These are phyloP conservation scores for Atrichornis clamosus DNA, from an alignment of 2,113 vertebrate species.

Conservation along the genomic window DNA sequence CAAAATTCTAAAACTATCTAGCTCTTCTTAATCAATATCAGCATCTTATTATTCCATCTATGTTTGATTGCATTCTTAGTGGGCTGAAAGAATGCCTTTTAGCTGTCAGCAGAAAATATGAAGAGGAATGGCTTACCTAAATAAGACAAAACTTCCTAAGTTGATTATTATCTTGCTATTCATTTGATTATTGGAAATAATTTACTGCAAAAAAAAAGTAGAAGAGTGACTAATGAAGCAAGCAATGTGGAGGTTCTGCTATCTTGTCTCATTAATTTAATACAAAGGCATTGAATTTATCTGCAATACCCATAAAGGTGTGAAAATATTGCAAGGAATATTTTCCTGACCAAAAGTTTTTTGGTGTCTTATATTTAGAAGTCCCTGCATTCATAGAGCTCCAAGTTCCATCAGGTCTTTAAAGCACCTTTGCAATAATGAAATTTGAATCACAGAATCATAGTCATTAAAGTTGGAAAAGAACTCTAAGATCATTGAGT, in stretches of 20 bases:
- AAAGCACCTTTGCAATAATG: background rate
- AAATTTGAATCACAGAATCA: background rate
- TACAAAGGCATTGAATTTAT: background rate
- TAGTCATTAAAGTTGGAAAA: background rate
- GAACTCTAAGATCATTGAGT: background rate
- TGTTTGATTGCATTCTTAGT: constrained; percentile 40
- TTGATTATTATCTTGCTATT: background rate
- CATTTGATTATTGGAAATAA: background rate
- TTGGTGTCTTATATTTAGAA: background rate
- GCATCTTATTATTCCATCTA: constrained; percentile 40
- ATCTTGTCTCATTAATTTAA: background rate
- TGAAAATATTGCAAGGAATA: background rate
- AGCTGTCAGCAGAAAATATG: background rate
- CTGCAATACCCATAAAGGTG: background rate
- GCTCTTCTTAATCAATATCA: constrained; percentile 50
- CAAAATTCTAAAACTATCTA: constrained; percentile 56
- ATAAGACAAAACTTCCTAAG: background rate
- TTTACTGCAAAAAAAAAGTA: background rate
- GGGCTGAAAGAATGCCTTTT: background rate
- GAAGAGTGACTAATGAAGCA: background rate
- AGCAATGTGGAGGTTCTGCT: background rate
- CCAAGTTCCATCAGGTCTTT: background rate
- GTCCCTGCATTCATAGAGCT: background rate
- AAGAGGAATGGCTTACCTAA: background rate
- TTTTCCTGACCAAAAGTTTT: background rate